These are phyloP conservation scores for Oasisia sp. DNA, from an alignment of 2,888 invertebrate species.

Conservation along the genomic window DNA sequence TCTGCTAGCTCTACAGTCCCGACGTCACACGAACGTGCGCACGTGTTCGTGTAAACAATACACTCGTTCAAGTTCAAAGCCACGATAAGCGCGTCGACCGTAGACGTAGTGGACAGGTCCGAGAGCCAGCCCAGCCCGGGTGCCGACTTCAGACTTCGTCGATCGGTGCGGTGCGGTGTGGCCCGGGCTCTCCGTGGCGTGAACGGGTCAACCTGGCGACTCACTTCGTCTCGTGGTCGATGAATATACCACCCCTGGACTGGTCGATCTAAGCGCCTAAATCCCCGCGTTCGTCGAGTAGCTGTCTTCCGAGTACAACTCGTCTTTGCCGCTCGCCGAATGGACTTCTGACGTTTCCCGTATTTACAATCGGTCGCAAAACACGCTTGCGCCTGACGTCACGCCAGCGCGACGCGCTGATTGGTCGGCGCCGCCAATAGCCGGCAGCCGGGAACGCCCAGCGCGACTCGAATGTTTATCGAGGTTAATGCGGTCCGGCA, in stretches of 20 bases:
- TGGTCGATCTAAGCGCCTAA: background rate
- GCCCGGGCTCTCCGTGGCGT: background rate
- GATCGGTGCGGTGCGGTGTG: background rate
- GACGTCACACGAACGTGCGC: background rate
- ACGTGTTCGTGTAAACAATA: background rate
- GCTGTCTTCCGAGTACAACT: background rate
- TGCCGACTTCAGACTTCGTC: background rate
- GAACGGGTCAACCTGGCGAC: background rate
- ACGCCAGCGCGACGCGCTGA: background rate
- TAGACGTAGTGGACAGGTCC: background rate
- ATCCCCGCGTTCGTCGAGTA: background rate
- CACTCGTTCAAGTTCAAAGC: background rate
- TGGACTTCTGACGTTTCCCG: constrained; percentile 7
- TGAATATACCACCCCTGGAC: background rate
- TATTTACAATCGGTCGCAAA: constrained; percentile 10
- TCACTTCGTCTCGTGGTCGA: too few relatives aligned
- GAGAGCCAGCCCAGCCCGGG: background rate
- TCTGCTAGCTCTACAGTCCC: background rate
- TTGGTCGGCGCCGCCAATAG: background rate
- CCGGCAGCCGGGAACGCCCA: background rate
- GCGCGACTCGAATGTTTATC: background rate
- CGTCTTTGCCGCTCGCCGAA: constrained; percentile 17
- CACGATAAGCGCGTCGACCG: background rate
- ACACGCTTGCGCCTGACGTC: background rate
- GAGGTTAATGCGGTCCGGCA: constrained; percentile 6